Conservation (phyloP, 2,797 vertebrate genomes). For the Pterois miles region DNA sequence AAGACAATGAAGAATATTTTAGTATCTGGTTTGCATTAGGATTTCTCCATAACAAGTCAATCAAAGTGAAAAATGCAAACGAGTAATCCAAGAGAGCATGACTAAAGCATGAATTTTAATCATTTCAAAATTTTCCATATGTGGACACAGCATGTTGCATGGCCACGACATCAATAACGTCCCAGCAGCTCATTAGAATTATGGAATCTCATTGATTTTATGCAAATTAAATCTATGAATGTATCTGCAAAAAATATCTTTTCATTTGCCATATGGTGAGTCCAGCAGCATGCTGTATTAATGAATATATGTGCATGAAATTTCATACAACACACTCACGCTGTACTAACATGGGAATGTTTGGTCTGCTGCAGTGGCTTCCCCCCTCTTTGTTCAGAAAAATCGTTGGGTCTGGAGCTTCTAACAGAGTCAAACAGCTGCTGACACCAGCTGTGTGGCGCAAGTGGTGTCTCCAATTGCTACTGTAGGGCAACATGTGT, state of each 20-base stretch:
- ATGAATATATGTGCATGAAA: not conserved
- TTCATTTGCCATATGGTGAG: not conserved
- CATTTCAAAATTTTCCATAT: not conserved
- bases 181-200: slow-evolving; percentile 33
- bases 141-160: not conserved
- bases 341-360: slow-evolving; percentile 1
- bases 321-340: not conserved
- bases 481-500: slow-evolving; percentile 8
- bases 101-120: slow-evolving; percentile 15
- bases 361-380: slow-evolving; percentile 27
- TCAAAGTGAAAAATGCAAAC: slow-evolving; percentile 30
- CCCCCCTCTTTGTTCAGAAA: slow-evolving; percentile 8
- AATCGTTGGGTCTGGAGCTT: slow-evolving; percentile 12
- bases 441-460: slow-evolving; percentile 65
- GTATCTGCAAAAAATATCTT: slow-evolving; percentile 2
- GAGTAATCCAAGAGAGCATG: not conserved
- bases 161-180: slow-evolving; percentile 32
- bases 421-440: slow-evolving; percentile 59
- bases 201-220: slow-evolving; percentile 54
- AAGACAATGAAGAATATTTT: not conserved
- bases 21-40: not conserved
- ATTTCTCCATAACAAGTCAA: not conserved
- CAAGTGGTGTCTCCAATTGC: slow-evolving; percentile 55
- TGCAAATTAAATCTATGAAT: slow-evolving; percentile 32
- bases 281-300: not conserved